Evolutionary conservation across 2,113 vertebrate species (phyloP).

Genomic region (Melanerpes aurifrons): DNA sequence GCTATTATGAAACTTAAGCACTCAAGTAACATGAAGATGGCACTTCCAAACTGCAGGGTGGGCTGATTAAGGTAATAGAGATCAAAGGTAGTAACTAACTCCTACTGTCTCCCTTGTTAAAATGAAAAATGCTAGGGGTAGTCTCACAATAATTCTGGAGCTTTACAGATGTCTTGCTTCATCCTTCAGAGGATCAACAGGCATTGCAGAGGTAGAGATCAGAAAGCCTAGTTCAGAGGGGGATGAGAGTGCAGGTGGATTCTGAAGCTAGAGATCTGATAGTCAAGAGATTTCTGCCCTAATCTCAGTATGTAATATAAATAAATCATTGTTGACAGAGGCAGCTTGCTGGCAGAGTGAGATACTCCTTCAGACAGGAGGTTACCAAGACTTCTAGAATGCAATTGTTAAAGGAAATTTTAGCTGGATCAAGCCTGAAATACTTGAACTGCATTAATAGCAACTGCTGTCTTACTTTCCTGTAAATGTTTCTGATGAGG

Average conservation of each 20-base stretch:
- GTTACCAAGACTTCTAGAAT: background rate
- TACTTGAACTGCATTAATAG: background rate
- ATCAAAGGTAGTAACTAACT: background rate
- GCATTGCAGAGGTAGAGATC: background rate
- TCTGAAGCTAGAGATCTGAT: background rate
- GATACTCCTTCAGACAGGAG: too few species aligned
- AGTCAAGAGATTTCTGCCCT: background rate
- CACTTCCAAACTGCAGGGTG: background rate
- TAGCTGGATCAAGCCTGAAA: background rate
- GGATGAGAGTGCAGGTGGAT: accelerated
- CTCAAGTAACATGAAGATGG: background rate
- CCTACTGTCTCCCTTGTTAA: background rate
- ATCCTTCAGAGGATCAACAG: background rate
- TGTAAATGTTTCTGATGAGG: background rate
- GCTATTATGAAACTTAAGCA: background rate
- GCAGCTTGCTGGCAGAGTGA: too few species aligned
- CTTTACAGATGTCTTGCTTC: background rate
- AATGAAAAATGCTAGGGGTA: background rate
- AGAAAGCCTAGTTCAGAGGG: background rate
- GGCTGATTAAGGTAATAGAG: background rate
- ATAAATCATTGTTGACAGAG: too few species aligned
- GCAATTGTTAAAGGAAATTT: background rate
- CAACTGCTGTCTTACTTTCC: background rate
- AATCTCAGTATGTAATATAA: too few species aligned
- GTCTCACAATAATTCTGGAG: background rate